Base-by-base conservation (phyloP, 1,140 invertebrate species). In the Drosophila arawakana region DNA sequence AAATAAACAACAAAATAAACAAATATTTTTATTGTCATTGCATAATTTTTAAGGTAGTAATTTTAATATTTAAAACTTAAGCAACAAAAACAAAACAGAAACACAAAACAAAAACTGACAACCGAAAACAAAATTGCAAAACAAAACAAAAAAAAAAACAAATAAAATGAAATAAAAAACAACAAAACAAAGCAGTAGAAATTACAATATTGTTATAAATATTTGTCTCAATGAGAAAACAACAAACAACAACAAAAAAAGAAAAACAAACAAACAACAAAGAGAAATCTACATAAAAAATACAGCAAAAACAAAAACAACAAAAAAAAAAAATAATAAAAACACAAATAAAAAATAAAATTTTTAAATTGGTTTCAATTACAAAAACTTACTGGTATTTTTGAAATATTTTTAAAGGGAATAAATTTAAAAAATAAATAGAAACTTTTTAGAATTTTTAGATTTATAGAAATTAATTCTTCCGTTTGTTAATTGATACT, bases 21-120 rank as follows among this genome's bases (percentile, higher is more conserved):
- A 77, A 69, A 89, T 89, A 89, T 89, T 89, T 89, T 89, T 89
- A 89, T 89, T 89, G 84, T 89, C 84, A 89, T 89, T 89, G 80
- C 84, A 90, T 90, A 89, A 80, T 89, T 89, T 74, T 84, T 89
- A 89, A 89, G 84, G 80, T 84, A 89, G 80, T 81, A 89, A 84
- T 89, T 84, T 89, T 89, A 88, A 84, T 84, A 89, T 84, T 49
- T 88, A 88, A 78, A 71, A 67, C 70, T 49, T 89, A 89, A 88
- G 83, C 77, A 63, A 76, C 67, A 79, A 88, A 88, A 82, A 79
- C 65, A 85, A 78, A 75, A 25, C 70, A 30, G 6, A 30, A 30
- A 5, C 25, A 30, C 25, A 30, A 30, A 65, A 47, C 35, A 58
- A 47, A 39, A 65, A 59, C 37, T 73, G 71, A 67, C 49, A 80